phyloP scores from a whole-genome alignment of 2,113 vertebrate genomes.

The Psilopsiagon aymara region DNA sequence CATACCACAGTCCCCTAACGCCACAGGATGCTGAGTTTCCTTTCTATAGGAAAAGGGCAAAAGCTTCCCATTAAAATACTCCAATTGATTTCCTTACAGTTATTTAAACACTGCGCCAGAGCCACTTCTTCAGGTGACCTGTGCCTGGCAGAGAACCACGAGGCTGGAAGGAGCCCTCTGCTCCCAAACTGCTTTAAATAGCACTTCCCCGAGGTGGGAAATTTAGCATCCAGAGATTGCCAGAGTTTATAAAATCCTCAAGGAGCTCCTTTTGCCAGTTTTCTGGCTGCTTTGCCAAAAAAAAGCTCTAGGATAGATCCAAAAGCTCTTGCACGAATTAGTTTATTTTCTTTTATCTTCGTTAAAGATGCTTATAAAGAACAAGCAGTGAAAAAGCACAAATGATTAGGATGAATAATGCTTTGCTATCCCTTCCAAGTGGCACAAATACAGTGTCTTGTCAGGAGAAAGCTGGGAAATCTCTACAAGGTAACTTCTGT shows the following conservation, averaged over 20 bases:
- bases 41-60: neutral
- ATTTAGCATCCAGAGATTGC: neutral
- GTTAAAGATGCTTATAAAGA: neutral
- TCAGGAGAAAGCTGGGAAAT: neutral
- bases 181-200: neutral
- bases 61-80: neutral
- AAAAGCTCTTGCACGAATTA: neutral
- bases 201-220: neutral
- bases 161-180: neutral
- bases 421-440: neutral
- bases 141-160: neutral
- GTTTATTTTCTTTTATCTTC: neutral
- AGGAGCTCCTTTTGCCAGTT: neutral
- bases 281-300: neutral
- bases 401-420: neutral
- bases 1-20: rapidly evolving
- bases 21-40: neutral
- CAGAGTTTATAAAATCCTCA: neutral
- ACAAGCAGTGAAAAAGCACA: neutral
- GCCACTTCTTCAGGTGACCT: neutral
- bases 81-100: neutral
- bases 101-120: neutral
- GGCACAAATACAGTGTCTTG: neutral
- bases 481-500: neutral
- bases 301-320: neutral